Percentiles rank a stretch among this genome's conserved stretches.
These are phyloP conservation scores for Psittacula cyanocephala DNA, from an alignment of 2,113 vertebrate species.

Conservation along the genomic window DNA sequence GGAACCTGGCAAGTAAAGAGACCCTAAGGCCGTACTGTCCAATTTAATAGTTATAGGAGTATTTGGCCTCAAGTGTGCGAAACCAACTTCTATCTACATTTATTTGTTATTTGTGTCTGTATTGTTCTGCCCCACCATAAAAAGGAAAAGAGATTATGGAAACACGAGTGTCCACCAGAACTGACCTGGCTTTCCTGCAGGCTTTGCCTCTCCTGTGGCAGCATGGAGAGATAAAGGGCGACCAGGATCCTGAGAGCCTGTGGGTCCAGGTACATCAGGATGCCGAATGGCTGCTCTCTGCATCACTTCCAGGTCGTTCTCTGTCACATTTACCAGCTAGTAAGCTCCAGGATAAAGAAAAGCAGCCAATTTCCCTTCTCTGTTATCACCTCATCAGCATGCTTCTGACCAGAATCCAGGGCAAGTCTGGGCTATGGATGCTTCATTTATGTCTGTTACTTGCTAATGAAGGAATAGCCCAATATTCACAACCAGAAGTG, in stretches of 20 bases:
- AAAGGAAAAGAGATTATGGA: neutral
- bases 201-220: neutral
- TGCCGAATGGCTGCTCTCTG: neutral
- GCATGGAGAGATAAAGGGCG: rapidly evolving
- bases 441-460: rapidly evolving
- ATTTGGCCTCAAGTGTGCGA: neutral
- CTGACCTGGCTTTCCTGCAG: neutral
- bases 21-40: neutral
- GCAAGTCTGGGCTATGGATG: neutral
- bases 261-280: neutral
- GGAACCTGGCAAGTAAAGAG: neutral
- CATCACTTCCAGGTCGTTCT: neutral
- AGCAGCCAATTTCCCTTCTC: neutral
- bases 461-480: neutral
- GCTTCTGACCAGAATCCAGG: neutral
- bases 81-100: neutral
- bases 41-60: neutral
- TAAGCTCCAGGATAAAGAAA: neutral
- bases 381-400: neutral
- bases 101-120: neutral
- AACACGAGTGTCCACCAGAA: neutral
- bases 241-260: rapidly evolving
- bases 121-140: neutral
- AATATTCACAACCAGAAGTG: neutral
- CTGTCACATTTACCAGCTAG: neutral